A percentile compares a stretch with the other conserved stretches of the same genome.
phyloP scores from a whole-genome alignment of 30 jellyfish, hydroid and myxozoan genomes.

The Aurelia sp. region DNA sequence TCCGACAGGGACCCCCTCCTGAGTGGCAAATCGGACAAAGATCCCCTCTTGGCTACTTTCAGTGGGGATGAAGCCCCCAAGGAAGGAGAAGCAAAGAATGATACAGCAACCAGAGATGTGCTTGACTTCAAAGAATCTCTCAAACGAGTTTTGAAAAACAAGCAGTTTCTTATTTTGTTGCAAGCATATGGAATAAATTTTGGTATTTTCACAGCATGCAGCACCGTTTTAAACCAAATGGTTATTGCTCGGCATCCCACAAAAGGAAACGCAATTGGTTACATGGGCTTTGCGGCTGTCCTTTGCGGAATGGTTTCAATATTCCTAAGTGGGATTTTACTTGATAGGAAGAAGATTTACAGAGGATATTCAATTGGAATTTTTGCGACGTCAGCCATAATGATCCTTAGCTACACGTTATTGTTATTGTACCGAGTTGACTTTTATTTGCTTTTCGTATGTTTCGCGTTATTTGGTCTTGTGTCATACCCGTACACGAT shows the following conservation, averaged over 20 bases:
- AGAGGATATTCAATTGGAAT: constrained; percentile 31
- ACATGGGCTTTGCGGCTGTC: constrained; percentile 84
- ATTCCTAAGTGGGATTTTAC: constrained; percentile 74
- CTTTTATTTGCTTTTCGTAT: constrained; percentile 34
- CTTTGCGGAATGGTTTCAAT: constrained; percentile 75
- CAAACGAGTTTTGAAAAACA: constrained; percentile 40
- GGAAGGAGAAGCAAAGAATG: no score
- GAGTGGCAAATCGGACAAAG: no score
- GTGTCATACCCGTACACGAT: constrained; percentile 79
- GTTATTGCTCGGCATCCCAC: constrained; percentile 56
- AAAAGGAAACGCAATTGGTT: constrained; percentile 77
- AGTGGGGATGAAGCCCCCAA: no score
- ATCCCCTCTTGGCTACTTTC: no score
- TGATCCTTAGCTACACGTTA: constrained; percentile 48
- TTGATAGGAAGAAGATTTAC: constrained; percentile 67
- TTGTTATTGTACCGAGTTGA: constrained; percentile 38
- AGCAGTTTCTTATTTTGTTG: constrained; percentile 40
- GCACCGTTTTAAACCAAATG: constrained; percentile 73
- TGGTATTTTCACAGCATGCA: constrained; percentile 65
- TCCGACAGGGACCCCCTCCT: no score
- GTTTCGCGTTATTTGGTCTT: constrained; percentile 70
- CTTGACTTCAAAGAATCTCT: constrained; percentile 58
- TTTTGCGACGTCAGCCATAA: constrained; percentile 16
- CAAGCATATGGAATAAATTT: constrained; percentile 82
- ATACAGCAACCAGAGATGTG: no score